Base-by-base conservation (phyloP, 2,113 vertebrate genomes). In the Phylloscopus trochiloides region DNA sequence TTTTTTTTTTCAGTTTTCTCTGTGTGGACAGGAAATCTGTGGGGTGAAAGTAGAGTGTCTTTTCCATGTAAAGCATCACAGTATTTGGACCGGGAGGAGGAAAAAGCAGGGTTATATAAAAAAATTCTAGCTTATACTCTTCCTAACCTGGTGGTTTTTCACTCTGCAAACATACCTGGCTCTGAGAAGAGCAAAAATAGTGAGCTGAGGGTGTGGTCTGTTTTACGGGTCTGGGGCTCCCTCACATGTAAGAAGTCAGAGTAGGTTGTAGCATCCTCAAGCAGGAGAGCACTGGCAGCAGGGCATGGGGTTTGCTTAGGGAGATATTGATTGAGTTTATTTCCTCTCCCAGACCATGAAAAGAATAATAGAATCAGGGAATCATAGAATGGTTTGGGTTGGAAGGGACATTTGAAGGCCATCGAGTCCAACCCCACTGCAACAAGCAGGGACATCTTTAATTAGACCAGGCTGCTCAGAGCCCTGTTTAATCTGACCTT, bases 341-440 rank as follows among this genome's bases (percentile, higher is more conserved):
- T 76, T 52, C 45, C 65, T 70, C 36, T 36, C 7, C 10, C 22
- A 62, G 31, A 61, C 17, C 21, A 42, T 16, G n/a, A 67, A 67
- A 84, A 76, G 47, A 61, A 7, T 16, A 54, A 54, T 2, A 81
- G 26, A 51, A 59, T 18, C 25, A 68, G 25, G 40, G 47, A 82
- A 61, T 31, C 62, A 61, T 34, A 66, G 24, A 47, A 34, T 61
- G 29, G 20, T 34, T 61, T 61, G 54, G 7, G 6, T 74, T 61
- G 47, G 24, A 75, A 61, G 14, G n/a, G 29, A 42, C 21, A 26
- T 22, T 52, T 61, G 54, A 31, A 42, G 29, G 20, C 22, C 70
- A 22, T 21, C 20, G 18, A 40, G 24, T 47, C 17, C 45, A 75
- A 47, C 2, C 9, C 32, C 0, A 0, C 54, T 61, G 25, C 77